Conservation (phyloP, 2,888 invertebrate species). For the Agrochola circellaris region DNA sequence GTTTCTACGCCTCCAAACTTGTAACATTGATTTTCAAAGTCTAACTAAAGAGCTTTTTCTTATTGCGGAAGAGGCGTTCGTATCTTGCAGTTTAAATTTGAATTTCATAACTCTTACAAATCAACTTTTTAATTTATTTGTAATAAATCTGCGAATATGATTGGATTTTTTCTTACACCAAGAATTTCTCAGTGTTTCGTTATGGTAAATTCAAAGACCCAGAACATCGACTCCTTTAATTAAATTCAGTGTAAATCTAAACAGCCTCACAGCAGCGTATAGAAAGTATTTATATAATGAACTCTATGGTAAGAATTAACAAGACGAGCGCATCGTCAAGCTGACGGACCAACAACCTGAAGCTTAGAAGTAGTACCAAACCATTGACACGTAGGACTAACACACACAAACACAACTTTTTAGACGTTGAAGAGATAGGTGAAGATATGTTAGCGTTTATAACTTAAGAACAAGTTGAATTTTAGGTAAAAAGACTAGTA, state of each 20-base stretch:
- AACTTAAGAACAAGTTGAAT: not conserved
- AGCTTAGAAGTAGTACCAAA: conserved; percentile 61
- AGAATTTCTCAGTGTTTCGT: not conserved
- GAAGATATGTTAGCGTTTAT: not conserved
- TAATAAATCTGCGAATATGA: not conserved
- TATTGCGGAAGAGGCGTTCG: not conserved
- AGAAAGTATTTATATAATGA: conserved; percentile 58
- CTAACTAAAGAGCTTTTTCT: not conserved
- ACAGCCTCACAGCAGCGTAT: conserved; percentile 23
- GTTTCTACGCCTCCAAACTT: not conserved
- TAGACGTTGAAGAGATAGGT: not conserved
- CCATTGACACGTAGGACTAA: conserved; percentile 50
- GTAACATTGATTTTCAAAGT: not conserved
- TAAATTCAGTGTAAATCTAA: conserved; percentile 8
- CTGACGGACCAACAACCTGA: conserved; percentile 61
- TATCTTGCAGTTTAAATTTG: not conserved
- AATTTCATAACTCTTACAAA: not conserved
- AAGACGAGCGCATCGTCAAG: conserved; percentile 62
- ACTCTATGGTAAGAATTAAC: conserved; percentile 54
- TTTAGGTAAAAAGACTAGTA: not conserved
- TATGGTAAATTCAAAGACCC: not conserved
- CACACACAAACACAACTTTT: conserved; percentile 47
- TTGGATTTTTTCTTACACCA: not conserved
- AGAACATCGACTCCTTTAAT: not conserved
- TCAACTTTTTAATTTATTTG: not conserved